These are phyloP conservation scores for Trichopria drosophilae DNA, from an alignment of 2,888 invertebrate genomes.

Conservation along the genomic window DNA sequence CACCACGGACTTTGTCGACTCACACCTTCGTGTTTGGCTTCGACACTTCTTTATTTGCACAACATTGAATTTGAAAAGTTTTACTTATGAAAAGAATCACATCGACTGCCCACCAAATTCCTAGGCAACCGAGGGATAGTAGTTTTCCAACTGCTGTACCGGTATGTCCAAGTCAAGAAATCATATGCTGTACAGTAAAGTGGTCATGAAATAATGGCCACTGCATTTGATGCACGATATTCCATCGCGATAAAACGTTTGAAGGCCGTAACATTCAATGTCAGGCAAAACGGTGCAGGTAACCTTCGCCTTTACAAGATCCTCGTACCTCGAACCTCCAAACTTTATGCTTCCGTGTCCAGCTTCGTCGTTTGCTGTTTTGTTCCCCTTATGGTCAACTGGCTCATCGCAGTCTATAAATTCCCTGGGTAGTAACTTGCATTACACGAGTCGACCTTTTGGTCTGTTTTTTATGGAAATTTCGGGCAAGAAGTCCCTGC, in stretches of 20 bases:
- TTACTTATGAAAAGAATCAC: constrained; percentile 92
- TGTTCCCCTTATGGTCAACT: constrained; percentile 88
- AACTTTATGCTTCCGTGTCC: constrained; percentile 90
- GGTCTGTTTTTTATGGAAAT: constrained; percentile 61
- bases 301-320: constrained; percentile 86
- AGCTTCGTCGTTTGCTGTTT: constrained; percentile 76
- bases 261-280: constrained; percentile 87
- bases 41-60: too few relatives aligned
- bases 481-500: constrained; percentile 43
- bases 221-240: constrained; percentile 92
- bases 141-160: constrained; percentile 96
- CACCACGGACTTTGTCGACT: too few relatives aligned
- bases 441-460: constrained; percentile 70
- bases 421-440: constrained; percentile 73
- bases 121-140: constrained; percentile 91
- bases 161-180: constrained; percentile 97
- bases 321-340: constrained; percentile 88
- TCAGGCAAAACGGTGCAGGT: constrained; percentile 80
- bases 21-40: too few relatives aligned
- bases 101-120: constrained; percentile 99
- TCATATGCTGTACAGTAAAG: constrained; percentile 92
- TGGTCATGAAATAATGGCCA: constrained; percentile 95
- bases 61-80: too few relatives aligned
- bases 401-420: constrained; percentile 90
- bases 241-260: constrained; percentile 80